Evolutionary conservation across 2,113 vertebrate genomes (phyloP).

Genomic region (Antigone vipio): DNA sequence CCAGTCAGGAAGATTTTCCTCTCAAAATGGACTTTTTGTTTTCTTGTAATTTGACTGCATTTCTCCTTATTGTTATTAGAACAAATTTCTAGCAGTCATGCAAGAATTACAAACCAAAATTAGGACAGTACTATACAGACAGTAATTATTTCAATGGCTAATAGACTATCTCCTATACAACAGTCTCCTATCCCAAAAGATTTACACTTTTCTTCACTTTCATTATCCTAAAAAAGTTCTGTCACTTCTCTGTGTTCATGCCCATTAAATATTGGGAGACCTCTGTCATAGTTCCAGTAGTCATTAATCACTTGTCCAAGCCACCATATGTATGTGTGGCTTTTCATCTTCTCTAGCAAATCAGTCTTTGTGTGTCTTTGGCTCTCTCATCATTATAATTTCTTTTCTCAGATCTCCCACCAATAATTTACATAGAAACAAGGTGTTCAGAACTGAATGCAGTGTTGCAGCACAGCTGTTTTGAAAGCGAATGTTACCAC

Average conservation of each 20-base stretch:
- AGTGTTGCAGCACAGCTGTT: neutral
- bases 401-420: neutral
- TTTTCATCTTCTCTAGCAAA: neutral
- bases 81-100: neutral
- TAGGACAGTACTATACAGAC: neutral
- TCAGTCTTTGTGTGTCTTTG: neutral
- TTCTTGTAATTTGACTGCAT: neutral
- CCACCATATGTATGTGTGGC: no score
- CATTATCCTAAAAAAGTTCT: neutral
- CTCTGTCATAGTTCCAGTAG: neutral
- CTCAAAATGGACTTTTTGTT: neutral
- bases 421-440: neutral
- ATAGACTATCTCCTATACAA: neutral
- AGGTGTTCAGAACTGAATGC: neutral
- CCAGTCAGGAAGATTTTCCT: neutral
- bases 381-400: neutral
- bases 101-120: neutral
- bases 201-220: neutral
- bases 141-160: neutral
- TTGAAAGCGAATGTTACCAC: neutral
- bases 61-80: neutral
- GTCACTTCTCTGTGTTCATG: neutral
- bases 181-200: neutral
- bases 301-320: neutral
- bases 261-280: neutral